Percentiles rank a stretch among this genome's conserved stretches.
These are phyloP conservation scores for Portevinia maculata DNA, from an alignment of 2,888 invertebrate species.

Conservation along the genomic window DNA sequence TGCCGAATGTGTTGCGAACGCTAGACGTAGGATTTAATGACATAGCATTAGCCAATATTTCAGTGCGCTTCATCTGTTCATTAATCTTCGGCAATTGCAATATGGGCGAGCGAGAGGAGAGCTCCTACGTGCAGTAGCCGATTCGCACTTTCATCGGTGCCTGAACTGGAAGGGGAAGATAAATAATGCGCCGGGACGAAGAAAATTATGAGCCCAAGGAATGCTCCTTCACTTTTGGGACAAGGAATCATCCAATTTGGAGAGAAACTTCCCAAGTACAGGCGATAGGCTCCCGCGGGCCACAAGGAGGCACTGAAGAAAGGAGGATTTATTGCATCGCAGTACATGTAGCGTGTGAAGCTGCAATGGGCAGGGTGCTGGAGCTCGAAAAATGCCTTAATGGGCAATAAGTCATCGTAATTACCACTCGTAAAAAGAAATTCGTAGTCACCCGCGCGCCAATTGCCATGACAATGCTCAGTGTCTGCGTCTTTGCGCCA, in stretches of 20 bases:
- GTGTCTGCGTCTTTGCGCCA: neutral
- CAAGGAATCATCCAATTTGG: slow-evolving; percentile 59
- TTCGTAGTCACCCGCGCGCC: slow-evolving; percentile 40
- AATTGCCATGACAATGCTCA: slow-evolving; percentile 3
- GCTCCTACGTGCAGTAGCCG: slow-evolving; percentile 41
- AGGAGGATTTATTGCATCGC: slow-evolving; percentile 60
- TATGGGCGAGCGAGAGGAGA: slow-evolving; percentile 25
- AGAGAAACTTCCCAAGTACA: slow-evolving; percentile 35
- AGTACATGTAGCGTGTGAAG: slow-evolving; percentile 60
- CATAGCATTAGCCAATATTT: slow-evolving; percentile 75
- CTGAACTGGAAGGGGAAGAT: slow-evolving; percentile 2
- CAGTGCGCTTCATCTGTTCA: slow-evolving; percentile 73
- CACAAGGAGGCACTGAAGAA: slow-evolving; percentile 9
- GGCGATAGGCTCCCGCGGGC: slow-evolving; percentile 53
- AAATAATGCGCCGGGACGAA: slow-evolving; percentile 39
- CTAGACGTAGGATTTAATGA: slow-evolving; percentile 71
- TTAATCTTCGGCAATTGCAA: slow-evolving; percentile 61
- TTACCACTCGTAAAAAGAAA: slow-evolving; percentile 66
- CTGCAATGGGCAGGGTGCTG: slow-evolving; percentile 29
- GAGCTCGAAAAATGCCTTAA: slow-evolving; percentile 58
- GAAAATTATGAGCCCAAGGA: slow-evolving; percentile 51
- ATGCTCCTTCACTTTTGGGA: slow-evolving; percentile 50
- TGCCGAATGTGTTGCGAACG: slow-evolving; percentile 4
- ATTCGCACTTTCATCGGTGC: slow-evolving; percentile 50
- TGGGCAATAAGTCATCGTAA: slow-evolving; percentile 74